These are phyloP conservation scores for Hystrix brachyura DNA, from an alignment of 2,113 vertebrate species.

Conservation along the genomic window DNA sequence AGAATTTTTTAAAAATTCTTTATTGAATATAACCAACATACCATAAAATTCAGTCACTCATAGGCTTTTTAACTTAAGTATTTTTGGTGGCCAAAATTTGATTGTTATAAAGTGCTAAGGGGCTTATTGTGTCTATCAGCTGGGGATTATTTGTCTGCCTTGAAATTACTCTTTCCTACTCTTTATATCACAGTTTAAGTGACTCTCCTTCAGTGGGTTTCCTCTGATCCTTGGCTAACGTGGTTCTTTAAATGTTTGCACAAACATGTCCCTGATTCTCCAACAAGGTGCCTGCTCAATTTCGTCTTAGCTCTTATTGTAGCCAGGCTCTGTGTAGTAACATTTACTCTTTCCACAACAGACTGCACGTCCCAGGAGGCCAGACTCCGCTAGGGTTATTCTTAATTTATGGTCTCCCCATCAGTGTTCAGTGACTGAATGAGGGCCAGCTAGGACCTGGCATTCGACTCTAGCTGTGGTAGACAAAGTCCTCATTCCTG, in stretches of 20 bases:
- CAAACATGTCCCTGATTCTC: neutral
- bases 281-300: neutral
- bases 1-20: neutral
- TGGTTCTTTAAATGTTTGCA: neutral
- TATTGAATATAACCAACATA: slow-evolving; percentile 15
- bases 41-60: neutral
- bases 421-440: neutral
- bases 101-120: slow-evolving; percentile 3
- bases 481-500: neutral
- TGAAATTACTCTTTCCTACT: neutral
- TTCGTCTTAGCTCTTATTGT: neutral
- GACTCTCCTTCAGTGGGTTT: neutral
- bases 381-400: neutral
- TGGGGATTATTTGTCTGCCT: neutral
- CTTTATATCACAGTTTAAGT: neutral
- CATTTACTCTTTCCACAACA: fast-evolving
- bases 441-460: neutral
- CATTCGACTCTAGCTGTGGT: neutral
- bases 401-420: neutral
- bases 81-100: neutral
- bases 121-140: neutral
- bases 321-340: neutral
- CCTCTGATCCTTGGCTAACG: neutral
- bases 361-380: neutral
- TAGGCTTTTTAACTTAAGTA: neutral